Evolutionary conservation across 2,797 vertebrate genomes (phyloP).

Genomic region (Crotalus adamanteus): DNA sequence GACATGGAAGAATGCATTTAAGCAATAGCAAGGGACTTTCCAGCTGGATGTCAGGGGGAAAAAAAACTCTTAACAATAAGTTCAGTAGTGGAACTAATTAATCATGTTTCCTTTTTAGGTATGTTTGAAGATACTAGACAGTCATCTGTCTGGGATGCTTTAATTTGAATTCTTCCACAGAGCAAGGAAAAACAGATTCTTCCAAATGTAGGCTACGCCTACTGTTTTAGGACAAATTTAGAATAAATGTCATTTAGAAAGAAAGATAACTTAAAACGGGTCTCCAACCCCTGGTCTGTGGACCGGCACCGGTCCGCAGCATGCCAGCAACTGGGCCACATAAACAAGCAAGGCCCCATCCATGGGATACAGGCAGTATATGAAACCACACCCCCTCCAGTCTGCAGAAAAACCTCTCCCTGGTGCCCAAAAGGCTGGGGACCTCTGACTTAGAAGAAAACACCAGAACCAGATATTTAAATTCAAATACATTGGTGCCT

Average conservation of each 20-base stretch:
- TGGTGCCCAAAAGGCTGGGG: too few relatives aligned
- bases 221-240: background rate
- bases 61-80: background rate
- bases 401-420: too few relatives aligned
- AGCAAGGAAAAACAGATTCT: background rate
- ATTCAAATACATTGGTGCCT: background rate
- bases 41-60: background rate
- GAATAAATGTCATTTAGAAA: background rate
- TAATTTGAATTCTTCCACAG: background rate
- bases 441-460: background rate
- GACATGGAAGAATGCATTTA: background rate
- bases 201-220: background rate
- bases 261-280: background rate
- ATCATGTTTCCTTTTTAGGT: background rate
- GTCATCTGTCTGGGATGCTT: background rate
- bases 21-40: background rate
- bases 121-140: background rate
- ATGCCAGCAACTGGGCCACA: too few relatives aligned
- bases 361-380: too few relatives aligned
- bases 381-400: too few relatives aligned
- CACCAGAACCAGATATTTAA: background rate
- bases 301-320: too few relatives aligned
- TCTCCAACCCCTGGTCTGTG: too few relatives aligned
- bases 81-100: background rate
- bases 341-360: too few relatives aligned